A percentile compares a stretch with the other conserved stretches of the same genome.
Evolutionary conservation across 2,888 invertebrate genomes (phyloP).

Genomic region (Dioctria linearis): DNA sequence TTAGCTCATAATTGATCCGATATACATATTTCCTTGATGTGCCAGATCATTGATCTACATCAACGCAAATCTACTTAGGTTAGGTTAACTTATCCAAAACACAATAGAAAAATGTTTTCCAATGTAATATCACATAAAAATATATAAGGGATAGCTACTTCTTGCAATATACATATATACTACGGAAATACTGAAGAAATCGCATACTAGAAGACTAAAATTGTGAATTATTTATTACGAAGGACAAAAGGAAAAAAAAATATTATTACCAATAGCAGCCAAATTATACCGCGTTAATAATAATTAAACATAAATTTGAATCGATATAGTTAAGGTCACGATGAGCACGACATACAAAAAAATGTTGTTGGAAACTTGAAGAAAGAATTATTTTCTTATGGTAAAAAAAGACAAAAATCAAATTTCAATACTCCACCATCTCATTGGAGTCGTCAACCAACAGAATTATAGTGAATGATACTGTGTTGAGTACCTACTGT

Average conservation of each 20-base stretch:
- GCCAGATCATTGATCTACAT: too few relatives aligned
- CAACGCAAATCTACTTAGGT: too few relatives aligned
- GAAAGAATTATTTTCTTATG: conserved; percentile 9
- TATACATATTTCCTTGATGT: too few relatives aligned
- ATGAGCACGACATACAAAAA: conserved; percentile 39
- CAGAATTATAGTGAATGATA: conserved; percentile 12
- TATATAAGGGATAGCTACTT: too few relatives aligned
- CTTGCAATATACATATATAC: too few relatives aligned
- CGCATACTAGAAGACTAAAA: too few relatives aligned
- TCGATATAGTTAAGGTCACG: conserved; percentile 42
- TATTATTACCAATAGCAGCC: neutral
- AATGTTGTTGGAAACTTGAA: conserved; percentile 26
- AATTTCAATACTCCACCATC: neutral
- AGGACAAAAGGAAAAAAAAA: neutral
- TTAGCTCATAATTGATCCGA: too few relatives aligned
- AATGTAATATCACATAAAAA: too few relatives aligned
- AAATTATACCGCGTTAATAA: neutral
- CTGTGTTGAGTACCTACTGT: neutral
- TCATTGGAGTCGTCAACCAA: neutral
- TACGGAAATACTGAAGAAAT: too few relatives aligned
- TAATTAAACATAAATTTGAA: neutral
- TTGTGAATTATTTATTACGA: too few relatives aligned
- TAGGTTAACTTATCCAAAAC: too few relatives aligned
- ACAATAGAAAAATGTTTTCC: too few relatives aligned
- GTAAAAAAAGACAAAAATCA: neutral